phyloP scores from a whole-genome alignment of 2,797 vertebrate species.

The Falco berigora region DNA sequence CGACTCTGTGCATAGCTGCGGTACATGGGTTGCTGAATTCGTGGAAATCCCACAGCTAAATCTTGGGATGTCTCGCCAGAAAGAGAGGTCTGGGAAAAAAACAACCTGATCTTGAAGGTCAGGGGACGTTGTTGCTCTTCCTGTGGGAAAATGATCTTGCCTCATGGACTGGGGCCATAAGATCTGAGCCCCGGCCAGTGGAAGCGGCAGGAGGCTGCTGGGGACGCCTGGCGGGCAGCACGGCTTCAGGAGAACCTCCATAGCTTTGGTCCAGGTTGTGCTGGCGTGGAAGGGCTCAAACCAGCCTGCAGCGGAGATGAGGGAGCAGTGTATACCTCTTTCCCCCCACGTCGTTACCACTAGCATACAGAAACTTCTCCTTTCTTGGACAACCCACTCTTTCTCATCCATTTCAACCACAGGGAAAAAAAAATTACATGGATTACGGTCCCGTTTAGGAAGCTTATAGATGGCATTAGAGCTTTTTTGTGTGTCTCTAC shows the following conservation, averaged over 20 bases:
- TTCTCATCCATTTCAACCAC: neutral
- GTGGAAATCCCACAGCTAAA: neutral
- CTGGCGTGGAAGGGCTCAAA: neutral
- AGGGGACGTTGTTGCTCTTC: neutral
- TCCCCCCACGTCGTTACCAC: neutral
- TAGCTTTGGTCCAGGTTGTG: neutral
- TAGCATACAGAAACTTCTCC: neutral
- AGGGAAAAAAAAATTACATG: neutral
- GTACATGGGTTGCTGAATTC: neutral
- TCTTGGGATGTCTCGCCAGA: neutral
- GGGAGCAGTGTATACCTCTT: neutral
- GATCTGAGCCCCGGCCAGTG: neutral
- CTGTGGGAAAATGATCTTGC: too few relatives aligned
- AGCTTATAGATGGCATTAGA: neutral
- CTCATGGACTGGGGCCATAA: too few relatives aligned
- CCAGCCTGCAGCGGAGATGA: neutral
- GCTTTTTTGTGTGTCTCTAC: neutral
- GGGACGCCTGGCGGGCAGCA: too few relatives aligned
- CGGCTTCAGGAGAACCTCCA: neutral
- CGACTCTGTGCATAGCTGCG: neutral
- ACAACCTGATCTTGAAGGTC: neutral
- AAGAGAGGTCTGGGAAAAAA: neutral
- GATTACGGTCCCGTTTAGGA: neutral
- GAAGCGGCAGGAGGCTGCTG: too few relatives aligned
- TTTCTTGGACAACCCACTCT: neutral